Evolutionary conservation across 2,113 vertebrate genomes (phyloP).

Genomic region (Phyllostomus discolor): DNA sequence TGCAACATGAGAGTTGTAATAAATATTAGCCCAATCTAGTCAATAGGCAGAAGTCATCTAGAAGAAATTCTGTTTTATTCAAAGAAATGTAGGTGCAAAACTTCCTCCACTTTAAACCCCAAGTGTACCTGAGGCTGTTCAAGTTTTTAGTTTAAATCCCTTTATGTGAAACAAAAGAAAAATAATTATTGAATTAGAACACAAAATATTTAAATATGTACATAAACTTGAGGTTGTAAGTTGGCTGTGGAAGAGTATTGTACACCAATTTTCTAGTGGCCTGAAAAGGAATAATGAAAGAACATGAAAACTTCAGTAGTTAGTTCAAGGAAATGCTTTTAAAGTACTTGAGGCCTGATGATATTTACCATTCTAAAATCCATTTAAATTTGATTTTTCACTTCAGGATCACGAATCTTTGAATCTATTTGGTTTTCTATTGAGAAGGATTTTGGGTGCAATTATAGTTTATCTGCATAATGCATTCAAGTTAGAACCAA

Average conservation of each 20-base stretch:
- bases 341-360: background rate
- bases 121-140: background rate
- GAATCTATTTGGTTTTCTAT: background rate
- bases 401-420: background rate
- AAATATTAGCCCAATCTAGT: background rate
- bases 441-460: background rate
- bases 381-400: background rate
- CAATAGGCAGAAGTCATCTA: background rate
- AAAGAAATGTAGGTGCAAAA: background rate
- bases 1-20: background rate
- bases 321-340: background rate
- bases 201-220: background rate
- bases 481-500: background rate
- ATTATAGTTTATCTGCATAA: background rate
- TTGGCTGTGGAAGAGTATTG: background rate
- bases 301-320: background rate
- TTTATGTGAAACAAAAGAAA: background rate
- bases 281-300: background rate
- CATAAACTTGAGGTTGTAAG: background rate
- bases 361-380: constrained; percentile 7
- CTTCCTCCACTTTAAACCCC: background rate
- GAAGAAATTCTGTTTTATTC: background rate
- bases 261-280: background rate
- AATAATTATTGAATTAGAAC: background rate
- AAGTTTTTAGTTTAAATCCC: background rate